Base-by-base conservation (phyloP, 2,797 vertebrate genomes). In the Scyliorhinus canicula region DNA sequence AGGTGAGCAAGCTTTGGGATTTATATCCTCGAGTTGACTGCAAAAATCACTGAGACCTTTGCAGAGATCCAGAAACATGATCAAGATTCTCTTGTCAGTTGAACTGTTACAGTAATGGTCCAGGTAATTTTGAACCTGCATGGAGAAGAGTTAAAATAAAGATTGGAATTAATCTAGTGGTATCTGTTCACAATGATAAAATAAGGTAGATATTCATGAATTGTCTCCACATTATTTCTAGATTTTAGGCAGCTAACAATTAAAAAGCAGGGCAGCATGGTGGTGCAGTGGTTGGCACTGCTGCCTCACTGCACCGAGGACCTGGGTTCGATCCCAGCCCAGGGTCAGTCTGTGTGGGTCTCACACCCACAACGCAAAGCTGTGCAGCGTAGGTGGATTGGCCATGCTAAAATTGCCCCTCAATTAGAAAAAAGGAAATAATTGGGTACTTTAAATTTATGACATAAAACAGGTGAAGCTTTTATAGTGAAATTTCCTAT, bases 101-200 rank as follows among this genome's bases (percentile, higher is more conserved):
- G 96, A 28, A 16, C 96, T 98, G 96, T 96, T 96, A 63, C 98
- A 98, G 95, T 98, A 95, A 4, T 97, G 97, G 35, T 97, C 97
- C 96, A 95, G 95, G 96, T 98, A 98, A 95, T 67, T 96, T 95
- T 97, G 97, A 2, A 98, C 97, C 98, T 98, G 96, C 7, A 8
- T 1, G 11, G 44, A 93, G 63, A 94, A 94, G 28, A 71, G 7
- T 24, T 69, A 71, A 94, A 69, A 50, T 94, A 71, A 50, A 52
- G 16, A 35, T 31, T 1, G 52, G 19, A 71, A 74, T 74, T 24
- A 55, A 74, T 94, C 63, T 4, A 55, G 44, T 91, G 35, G 50
- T 31, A n/a, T n/a, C n/a, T n/a, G n/a, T n/a, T n/a, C n/a, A n/a
- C 19, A 21, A 60, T 63, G 86, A 52, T 11, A 60, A 90, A 60